Percentiles rank a stretch among this genome's conserved stretches.
phyloP scores from a whole-genome alignment of 2,797 vertebrate genomes.

The Melanotaenia pygmaea region DNA sequence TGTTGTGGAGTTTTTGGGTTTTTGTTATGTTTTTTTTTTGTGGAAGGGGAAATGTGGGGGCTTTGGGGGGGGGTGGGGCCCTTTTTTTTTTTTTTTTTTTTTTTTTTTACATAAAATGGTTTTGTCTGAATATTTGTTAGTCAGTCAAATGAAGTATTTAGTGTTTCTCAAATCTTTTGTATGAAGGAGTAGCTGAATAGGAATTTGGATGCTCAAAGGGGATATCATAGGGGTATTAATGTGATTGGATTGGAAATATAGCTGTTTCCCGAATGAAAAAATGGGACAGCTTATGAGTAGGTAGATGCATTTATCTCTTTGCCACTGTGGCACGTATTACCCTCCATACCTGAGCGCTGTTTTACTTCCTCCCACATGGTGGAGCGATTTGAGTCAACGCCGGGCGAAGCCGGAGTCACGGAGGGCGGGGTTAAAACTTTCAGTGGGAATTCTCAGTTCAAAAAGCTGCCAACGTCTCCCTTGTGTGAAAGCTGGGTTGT shows the following conservation, averaged over 20 bases:
- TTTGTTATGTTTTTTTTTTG: too few relatives aligned
- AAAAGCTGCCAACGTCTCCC: conserved; percentile 67
- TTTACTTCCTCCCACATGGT: conserved; percentile 37
- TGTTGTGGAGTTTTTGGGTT: too few relatives aligned
- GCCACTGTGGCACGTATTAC: conserved; percentile 23
- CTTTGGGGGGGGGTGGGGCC: too few relatives aligned
- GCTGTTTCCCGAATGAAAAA: background rate
- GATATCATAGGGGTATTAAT: too few relatives aligned
- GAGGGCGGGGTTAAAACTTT: conserved; percentile 74
- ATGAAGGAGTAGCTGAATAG: too few relatives aligned
- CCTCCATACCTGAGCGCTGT: conserved; percentile 1
- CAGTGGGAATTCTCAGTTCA: conserved; percentile 76
- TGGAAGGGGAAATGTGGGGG: too few relatives aligned
- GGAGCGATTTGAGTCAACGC: conserved; percentile 56
- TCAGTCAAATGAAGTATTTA: too few relatives aligned
- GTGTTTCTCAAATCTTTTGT: too few relatives aligned
- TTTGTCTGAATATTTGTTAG: background rate
- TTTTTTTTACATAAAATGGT: background rate
- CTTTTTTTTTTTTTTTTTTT: too few relatives aligned
- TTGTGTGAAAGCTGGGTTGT: background rate
- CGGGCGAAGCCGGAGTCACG: conserved; percentile 33
- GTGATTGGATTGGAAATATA: too few relatives aligned
- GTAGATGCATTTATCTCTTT: background rate
- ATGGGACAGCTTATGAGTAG: too few relatives aligned
- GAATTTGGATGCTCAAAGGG: too few relatives aligned